Evolutionary conservation across 64 coral and sea anemone species (phyloP), one percentile per base, ranked within the genome.

Genomic region (Montipora sp.): DNA sequence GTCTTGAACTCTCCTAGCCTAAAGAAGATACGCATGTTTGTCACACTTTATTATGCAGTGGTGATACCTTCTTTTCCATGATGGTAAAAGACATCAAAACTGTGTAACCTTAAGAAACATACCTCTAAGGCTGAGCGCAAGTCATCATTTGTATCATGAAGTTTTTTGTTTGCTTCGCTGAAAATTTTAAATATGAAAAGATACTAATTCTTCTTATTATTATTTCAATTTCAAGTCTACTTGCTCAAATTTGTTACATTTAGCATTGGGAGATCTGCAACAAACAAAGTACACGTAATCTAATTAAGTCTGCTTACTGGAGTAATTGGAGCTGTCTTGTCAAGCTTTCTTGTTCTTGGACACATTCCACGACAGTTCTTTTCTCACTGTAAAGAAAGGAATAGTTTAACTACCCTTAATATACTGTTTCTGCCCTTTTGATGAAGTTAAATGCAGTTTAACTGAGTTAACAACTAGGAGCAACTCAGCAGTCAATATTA

Each of bases 61-160:
- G 1, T 2, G 36, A 36, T 36, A 36, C 36, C 36, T 36, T 36
- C 36, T 36, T 36, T 36, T 36, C 36, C 1, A 55, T 55, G 0
- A 5, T 55, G 51, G 10, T 6, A 7, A 55, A 55, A 1, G 51
- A 55, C 5, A 10, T 7, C 10, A 55, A 10, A 55, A 55, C 51
- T 55, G 5, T 55, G 5, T 10, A 55, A 55, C 10, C 51, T 55
- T 55, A 15, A 63, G 14, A 63, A 19, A 50, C 57, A 72, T 83
- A 95, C 93, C 87, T 98, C 96, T 4, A 98, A 74, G 12, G 94
- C 96, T 66, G 94, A 79, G 50, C 96, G 91, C 48, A 98, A 75
- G 46, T 98, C 96, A 75, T 98, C 96, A 91, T 98, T 98, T 53
- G 94, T 95, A 11, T 98, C 96, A 85, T 98, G 96, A 70, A 98